Percentiles rank a stretch among this genome's conserved stretches.
These are phyloP conservation scores for Cecidostiba fungosa DNA, from an alignment of 2,888 invertebrate genomes.

Conservation along the genomic window DNA sequence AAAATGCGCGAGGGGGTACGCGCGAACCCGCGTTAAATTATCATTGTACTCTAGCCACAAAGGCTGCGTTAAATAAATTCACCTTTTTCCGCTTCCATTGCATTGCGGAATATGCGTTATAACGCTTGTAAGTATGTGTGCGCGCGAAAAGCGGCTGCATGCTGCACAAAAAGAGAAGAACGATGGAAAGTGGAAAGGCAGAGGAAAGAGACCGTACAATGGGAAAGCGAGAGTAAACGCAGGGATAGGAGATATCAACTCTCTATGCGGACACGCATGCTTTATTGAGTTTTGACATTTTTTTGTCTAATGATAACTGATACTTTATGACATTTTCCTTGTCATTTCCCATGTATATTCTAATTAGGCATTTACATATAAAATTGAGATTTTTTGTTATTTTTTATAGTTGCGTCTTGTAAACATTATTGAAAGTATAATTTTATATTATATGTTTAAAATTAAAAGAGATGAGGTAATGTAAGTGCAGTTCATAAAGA, in stretches of 20 bases:
- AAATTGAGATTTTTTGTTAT: too few relatives aligned
- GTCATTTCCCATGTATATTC: too few relatives aligned
- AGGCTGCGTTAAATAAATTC: conserved; percentile 60
- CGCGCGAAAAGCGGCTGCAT: not conserved
- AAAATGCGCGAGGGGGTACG: conserved; percentile 46
- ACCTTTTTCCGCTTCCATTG: conserved; percentile 53
- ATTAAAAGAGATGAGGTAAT: not conserved
- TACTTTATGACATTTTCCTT: too few relatives aligned
- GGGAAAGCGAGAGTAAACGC: conserved; percentile 4
- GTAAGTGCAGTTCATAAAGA: not conserved
- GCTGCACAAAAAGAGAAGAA: not conserved
- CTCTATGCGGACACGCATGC: not conserved
- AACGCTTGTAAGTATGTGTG: not conserved
- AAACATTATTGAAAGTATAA: too few relatives aligned
- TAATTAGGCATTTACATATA: too few relatives aligned
- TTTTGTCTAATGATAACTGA: not conserved
- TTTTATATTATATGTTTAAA: too few relatives aligned
- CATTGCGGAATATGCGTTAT: conserved; percentile 48
- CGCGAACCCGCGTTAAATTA: conserved; percentile 51
- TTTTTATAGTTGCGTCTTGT: too few relatives aligned
- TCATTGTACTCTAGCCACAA: conserved; percentile 53
- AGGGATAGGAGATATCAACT: not conserved
- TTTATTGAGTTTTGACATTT: not conserved
- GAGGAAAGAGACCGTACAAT: conserved; percentile 35
- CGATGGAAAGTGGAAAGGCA: conserved; percentile 21